Conservation (phyloP, 2,797 vertebrate genomes). For the Alcedo atthis region DNA sequence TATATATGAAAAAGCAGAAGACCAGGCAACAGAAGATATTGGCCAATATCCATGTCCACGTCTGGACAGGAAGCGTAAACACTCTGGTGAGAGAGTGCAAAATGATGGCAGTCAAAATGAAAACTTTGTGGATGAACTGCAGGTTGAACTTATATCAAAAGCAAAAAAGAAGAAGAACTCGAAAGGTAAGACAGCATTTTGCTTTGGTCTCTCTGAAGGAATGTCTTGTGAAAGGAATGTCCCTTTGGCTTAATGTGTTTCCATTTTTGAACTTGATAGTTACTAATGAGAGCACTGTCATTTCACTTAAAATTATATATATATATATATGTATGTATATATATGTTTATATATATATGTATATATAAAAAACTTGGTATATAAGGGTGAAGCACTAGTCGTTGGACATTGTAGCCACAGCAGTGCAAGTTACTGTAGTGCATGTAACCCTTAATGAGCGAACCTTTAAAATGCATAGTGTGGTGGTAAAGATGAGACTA, state of each 20-base stretch:
- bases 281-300: slow-evolving; percentile 73
- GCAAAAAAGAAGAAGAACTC: slow-evolving; percentile 86
- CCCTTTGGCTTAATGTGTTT: slow-evolving; percentile 71
- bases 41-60: slow-evolving; percentile 74
- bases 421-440: slow-evolving; percentile 73
- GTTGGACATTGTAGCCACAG: slow-evolving; percentile 70
- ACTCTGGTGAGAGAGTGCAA: slow-evolving; percentile 80
- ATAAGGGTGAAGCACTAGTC: slow-evolving; percentile 67
- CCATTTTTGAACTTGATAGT: slow-evolving; percentile 71
- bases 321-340: slow-evolving; percentile 52
- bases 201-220: slow-evolving; percentile 53
- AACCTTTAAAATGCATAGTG: slow-evolving; percentile 72
- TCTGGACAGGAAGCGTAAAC: slow-evolving; percentile 85
- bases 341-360: slow-evolving; percentile 48
- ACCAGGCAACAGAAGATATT: slow-evolving; percentile 68
- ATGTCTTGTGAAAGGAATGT: slow-evolving; percentile 74
- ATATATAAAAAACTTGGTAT: slow-evolving; percentile 55
- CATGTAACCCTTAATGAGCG: slow-evolving; percentile 71
- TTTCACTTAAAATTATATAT: slow-evolving; percentile 67
- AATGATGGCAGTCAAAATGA: slow-evolving; percentile 82
- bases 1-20: slow-evolving; percentile 71
- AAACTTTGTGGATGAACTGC: slow-evolving; percentile 70
- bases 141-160: slow-evolving; percentile 76
- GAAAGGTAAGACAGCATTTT: slow-evolving; percentile 77
- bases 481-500: slow-evolving; percentile 71